A percentile compares a stretch with the other conserved stretches of the same genome.
Evolutionary conservation across 2,113 vertebrate genomes (phyloP).

Genomic region (Corynorhinus townsendii): DNA sequence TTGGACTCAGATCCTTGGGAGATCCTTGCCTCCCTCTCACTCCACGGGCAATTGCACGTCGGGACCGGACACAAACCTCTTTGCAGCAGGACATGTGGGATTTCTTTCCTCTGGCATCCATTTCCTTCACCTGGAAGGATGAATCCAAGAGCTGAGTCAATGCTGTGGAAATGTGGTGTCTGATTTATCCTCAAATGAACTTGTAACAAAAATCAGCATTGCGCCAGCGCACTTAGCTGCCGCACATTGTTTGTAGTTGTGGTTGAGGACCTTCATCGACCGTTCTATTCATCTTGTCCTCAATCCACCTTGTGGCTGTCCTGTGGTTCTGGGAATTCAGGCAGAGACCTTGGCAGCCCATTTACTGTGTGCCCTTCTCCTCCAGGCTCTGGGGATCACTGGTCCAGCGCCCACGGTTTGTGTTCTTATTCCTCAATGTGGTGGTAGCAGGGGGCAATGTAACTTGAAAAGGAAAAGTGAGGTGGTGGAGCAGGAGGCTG

Average conservation of each 20-base stretch:
- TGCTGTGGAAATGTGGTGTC: background rate
- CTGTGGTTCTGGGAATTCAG: background rate
- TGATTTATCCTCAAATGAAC: constrained; percentile 39
- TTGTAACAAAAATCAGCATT: background rate
- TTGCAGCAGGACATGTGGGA: background rate
- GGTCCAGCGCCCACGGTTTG: too few species aligned
- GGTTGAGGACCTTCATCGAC: background rate
- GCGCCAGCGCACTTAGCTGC: background rate
- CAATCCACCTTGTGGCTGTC: background rate
- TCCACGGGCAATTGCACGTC: rapidly evolving
- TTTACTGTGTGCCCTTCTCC: background rate
- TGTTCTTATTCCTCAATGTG: background rate
- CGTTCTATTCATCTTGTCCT: background rate
- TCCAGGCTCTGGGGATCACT: background rate
- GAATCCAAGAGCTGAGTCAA: background rate
- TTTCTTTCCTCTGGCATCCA: background rate
- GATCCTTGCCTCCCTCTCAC: background rate
- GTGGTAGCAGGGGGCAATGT: background rate
- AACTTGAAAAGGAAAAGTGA: background rate
- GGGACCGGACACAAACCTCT: background rate
- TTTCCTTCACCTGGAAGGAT: constrained; percentile 9
- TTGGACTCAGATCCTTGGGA: background rate
- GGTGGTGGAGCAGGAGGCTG: background rate
- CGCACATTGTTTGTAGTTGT: background rate
- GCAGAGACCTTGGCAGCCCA: rapidly evolving